A percentile compares a stretch with the other conserved stretches of the same genome.
phyloP scores from a whole-genome alignment of 2,113 vertebrate species.

The Lophius piscatorius region DNA sequence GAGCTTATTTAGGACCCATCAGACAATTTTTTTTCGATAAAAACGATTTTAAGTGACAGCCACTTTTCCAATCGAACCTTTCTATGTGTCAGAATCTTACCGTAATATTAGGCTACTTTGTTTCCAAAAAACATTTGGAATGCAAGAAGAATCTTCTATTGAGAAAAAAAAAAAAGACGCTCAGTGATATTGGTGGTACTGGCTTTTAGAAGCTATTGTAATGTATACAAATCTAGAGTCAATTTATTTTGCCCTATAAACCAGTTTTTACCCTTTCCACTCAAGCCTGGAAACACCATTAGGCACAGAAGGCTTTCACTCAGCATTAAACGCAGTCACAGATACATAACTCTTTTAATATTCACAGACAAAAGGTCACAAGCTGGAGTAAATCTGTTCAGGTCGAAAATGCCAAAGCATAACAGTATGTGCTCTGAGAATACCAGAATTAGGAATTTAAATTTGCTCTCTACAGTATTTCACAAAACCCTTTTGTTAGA shows the following conservation, averaged over 20 bases:
- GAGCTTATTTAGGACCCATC: constrained; percentile 57
- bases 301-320: constrained; percentile 43
- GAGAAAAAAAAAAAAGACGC: constrained; percentile 33
- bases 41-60: constrained; percentile 60
- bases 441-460: constrained; percentile 23
- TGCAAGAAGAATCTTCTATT: constrained; percentile 11
- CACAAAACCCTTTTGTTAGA: constrained; percentile 7
- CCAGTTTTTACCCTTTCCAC: constrained; percentile 21
- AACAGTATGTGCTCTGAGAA: constrained; percentile 34
- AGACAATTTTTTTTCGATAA: constrained; percentile 70
- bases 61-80: constrained; percentile 60
- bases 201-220: constrained; percentile 51
- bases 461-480: constrained; percentile 9
- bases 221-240: constrained; percentile 57
- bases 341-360: constrained; percentile 60
- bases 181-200: constrained; percentile 52
- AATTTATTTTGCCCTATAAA: constrained; percentile 52
- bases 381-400: constrained; percentile 46
- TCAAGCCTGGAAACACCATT: constrained; percentile 28
- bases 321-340: constrained; percentile 48
- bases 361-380: constrained; percentile 51
- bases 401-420: constrained; percentile 58
- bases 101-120: constrained; percentile 56
- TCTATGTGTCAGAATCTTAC: constrained; percentile 40
- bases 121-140: constrained; percentile 25